These are phyloP conservation scores for Scolopax bukidnonensis DNA, from an alignment of 2,797 vertebrate genomes.

Conservation along the genomic window DNA sequence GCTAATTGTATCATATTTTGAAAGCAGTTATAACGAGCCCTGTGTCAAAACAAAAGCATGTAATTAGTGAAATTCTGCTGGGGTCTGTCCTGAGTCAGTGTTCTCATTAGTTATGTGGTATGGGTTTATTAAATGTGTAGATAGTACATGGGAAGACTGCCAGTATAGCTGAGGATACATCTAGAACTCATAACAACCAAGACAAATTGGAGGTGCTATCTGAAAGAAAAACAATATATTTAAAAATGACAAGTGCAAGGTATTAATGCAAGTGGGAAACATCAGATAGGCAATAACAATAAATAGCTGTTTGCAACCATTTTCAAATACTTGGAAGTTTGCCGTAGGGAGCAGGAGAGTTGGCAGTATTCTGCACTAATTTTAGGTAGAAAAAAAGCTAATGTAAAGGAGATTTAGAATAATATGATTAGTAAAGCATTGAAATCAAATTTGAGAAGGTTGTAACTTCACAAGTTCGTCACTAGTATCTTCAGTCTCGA, in stretches of 20 bases:
- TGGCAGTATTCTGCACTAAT: background rate
- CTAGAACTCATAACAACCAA: background rate
- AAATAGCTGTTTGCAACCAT: background rate
- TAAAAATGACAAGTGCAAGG: background rate
- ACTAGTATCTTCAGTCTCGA: background rate
- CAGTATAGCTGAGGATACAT: background rate
- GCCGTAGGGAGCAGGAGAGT: background rate
- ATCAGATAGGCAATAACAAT: background rate
- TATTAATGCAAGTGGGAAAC: background rate
- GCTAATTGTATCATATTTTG: background rate
- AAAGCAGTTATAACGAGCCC: background rate
- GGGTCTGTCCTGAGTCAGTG: fast-evolving
- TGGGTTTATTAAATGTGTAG: background rate
- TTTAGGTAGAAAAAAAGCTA: background rate
- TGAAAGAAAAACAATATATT: background rate
- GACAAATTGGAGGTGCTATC: background rate
- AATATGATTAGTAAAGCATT: background rate
- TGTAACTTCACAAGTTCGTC: background rate
- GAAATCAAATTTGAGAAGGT: background rate
- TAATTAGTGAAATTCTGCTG: background rate
- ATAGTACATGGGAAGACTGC: background rate
- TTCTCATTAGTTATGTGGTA: background rate
- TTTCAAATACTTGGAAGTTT: background rate
- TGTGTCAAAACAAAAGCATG: background rate
- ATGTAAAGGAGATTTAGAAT: background rate